Percentiles rank a stretch among this genome's conserved stretches.
Evolutionary conservation across 2,888 invertebrate genomes (phyloP).

Genomic region (Junonia oenone): DNA sequence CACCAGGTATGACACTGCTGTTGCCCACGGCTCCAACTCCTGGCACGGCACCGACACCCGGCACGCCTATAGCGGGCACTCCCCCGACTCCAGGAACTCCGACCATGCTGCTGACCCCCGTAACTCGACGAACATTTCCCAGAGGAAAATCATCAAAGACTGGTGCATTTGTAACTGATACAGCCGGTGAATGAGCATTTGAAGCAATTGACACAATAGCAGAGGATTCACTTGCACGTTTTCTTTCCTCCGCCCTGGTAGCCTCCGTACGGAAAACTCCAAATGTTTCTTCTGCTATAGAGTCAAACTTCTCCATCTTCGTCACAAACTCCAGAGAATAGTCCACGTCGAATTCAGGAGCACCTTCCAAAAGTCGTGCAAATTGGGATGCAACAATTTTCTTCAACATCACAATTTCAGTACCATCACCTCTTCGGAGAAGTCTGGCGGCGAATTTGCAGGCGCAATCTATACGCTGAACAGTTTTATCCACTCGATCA

Average conservation of each 20-base stretch:
- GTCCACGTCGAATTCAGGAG: slow-evolving; percentile 89
- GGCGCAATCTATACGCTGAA: slow-evolving; percentile 91
- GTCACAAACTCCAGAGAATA: slow-evolving; percentile 90
- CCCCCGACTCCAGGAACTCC: slow-evolving; percentile 40
- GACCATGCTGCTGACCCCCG: slow-evolving; percentile 43
- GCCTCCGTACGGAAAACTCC: slow-evolving; percentile 86
- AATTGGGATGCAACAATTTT: slow-evolving; percentile 89
- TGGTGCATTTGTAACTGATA: slow-evolving; percentile 82
- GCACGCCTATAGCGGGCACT: slow-evolving; percentile 44
- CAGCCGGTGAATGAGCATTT: slow-evolving; percentile 66
- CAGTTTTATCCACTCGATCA: slow-evolving; percentile 89
- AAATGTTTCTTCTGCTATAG: slow-evolving; percentile 84
- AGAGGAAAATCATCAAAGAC: slow-evolving; percentile 87
- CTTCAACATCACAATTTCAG: slow-evolving; percentile 91
- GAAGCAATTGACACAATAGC: slow-evolving; percentile 64
- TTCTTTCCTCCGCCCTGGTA: slow-evolving; percentile 77
- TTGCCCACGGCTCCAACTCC: slow-evolving; percentile 52
- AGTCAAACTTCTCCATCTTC: slow-evolving; percentile 88
- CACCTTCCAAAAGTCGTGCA: slow-evolving; percentile 86
- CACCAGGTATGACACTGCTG: slow-evolving; percentile 51
- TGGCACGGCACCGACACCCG: slow-evolving; percentile 48
- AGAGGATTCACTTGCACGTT: slow-evolving; percentile 67
- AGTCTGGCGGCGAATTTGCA: slow-evolving; percentile 91
- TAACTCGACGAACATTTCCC: slow-evolving; percentile 72
- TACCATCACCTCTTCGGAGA: slow-evolving; percentile 89